These are phyloP conservation scores for Zelleria hepariella DNA, from an alignment of 2,888 invertebrate species.

Conservation along the genomic window DNA sequence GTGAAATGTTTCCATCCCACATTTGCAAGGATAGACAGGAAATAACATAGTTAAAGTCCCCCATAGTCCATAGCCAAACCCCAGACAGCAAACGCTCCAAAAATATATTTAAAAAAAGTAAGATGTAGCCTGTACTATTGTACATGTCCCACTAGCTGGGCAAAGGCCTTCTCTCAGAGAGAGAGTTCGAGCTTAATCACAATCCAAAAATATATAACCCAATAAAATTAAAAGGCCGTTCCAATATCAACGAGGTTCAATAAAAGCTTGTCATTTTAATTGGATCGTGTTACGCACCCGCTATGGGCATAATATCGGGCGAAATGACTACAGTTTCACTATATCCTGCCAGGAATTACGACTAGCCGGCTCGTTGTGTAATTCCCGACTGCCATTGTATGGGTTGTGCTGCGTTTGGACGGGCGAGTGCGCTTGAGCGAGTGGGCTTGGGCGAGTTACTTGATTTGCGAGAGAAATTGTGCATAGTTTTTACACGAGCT, in stretches of 20 bases:
- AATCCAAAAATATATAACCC: too few species aligned
- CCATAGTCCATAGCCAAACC: neutral
- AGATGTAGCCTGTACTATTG: too few species aligned
- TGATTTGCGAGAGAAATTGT: neutral
- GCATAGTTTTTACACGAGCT: neutral
- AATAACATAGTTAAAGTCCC: neutral
- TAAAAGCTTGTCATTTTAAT: slow-evolving; percentile 57
- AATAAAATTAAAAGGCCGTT: neutral
- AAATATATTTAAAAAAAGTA: too few species aligned
- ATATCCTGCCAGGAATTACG: slow-evolving; percentile 44
- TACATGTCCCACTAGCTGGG: too few species aligned
- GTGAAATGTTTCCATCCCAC: neutral
- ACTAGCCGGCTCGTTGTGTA: slow-evolving; percentile 27
- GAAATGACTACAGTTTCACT: slow-evolving; percentile 51
- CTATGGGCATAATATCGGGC: slow-evolving; percentile 47
- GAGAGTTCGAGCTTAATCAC: too few species aligned
- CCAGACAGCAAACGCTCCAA: neutral
- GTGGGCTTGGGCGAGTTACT: neutral
- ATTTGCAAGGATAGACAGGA: neutral
- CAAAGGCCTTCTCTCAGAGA: too few species aligned
- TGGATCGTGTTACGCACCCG: slow-evolving; percentile 52
- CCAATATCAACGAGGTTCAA: slow-evolving; percentile 10
- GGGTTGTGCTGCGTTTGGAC: neutral
- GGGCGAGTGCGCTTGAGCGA: neutral
- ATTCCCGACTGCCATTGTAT: slow-evolving; percentile 9